Evolutionary conservation across 2,797 vertebrate genomes (phyloP).

Genomic region (Momotus momota): DNA sequence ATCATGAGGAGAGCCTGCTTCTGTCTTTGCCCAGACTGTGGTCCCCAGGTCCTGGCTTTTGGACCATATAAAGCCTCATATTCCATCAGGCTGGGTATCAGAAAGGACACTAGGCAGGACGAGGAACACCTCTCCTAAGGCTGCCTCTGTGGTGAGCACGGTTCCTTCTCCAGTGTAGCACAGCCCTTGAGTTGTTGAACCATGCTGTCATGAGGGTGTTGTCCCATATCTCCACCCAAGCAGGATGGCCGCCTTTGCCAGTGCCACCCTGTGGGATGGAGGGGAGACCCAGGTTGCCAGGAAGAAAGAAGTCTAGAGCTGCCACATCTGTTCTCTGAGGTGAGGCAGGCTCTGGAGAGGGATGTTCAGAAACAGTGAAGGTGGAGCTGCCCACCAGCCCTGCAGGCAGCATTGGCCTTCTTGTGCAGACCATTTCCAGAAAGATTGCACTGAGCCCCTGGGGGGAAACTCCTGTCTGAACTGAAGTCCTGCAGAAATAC

Average conservation of each 20-base stretch:
- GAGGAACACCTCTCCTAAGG: not conserved
- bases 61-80: not conserved
- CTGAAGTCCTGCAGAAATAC: fast-evolving
- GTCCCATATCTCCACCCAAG: not conserved
- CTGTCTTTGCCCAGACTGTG: not conserved
- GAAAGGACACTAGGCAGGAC: not conserved
- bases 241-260: not conserved
- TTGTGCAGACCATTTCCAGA: not conserved
- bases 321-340: not conserved
- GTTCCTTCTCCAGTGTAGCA: not conserved
- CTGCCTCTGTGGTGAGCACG: not conserved
- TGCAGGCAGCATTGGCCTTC: not conserved
- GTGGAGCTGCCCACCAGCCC: not conserved
- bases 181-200: not conserved
- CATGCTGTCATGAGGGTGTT: not conserved
- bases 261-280: not conserved
- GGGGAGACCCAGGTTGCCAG: not conserved
- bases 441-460: not conserved
- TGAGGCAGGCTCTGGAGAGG: not conserved
- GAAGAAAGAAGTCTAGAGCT: not conserved
- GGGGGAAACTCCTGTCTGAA: not conserved
- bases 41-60: not conserved
- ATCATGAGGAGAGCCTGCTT: not conserved
- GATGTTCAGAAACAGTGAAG: not conserved
- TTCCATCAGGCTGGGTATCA: not conserved